phyloP scores from a whole-genome alignment of 2,888 invertebrate species.

The Calliscelio sp. region DNA sequence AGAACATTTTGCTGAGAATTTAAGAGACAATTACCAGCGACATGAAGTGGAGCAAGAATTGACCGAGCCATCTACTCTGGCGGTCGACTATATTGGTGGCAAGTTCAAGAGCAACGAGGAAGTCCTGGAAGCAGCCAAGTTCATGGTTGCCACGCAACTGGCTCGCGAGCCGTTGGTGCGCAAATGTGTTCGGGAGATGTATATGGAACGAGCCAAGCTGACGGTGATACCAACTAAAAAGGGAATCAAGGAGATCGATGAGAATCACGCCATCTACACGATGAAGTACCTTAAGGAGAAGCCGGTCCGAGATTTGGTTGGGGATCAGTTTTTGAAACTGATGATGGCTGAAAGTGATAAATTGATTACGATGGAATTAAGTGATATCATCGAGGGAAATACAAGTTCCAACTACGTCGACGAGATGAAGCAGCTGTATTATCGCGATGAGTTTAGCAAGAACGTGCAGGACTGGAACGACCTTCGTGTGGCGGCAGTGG shows the following conservation, averaged over 20 bases:
- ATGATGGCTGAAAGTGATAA: constrained; percentile 93
- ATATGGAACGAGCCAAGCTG: constrained; percentile 95
- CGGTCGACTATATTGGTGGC: constrained; percentile 89
- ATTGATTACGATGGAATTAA: constrained; percentile 90
- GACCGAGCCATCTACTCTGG: constrained; percentile 93
- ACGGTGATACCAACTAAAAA: constrained; percentile 94
- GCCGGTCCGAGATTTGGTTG: constrained; percentile 94
- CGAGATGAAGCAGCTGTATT: constrained; percentile 95
- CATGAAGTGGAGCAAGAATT: constrained; percentile 98
- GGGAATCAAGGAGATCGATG: constrained; percentile 98
- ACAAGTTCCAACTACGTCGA: constrained; percentile 93
- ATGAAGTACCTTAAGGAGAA: constrained; percentile 97
- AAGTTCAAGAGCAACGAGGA: constrained; percentile 89
- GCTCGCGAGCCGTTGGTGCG: constrained; percentile 96
- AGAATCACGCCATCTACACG: constrained; percentile 94
- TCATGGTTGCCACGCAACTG: constrained; percentile 97
- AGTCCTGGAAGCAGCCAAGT: constrained; percentile 95
- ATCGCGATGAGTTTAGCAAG: constrained; percentile 97
- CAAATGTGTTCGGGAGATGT: constrained; percentile 93
- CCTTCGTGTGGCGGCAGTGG: constrained; percentile 94
- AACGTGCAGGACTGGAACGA: constrained; percentile 98
- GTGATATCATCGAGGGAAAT: constrained; percentile 92
- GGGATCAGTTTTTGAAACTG: constrained; percentile 96
- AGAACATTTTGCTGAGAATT: constrained; percentile 98
- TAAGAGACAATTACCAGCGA: constrained; percentile 97